Evolutionary conservation across 2,888 invertebrate species (phyloP), one percentile per base, ranked within the genome.

Genomic region (Sphaerophoria taeniata): DNA sequence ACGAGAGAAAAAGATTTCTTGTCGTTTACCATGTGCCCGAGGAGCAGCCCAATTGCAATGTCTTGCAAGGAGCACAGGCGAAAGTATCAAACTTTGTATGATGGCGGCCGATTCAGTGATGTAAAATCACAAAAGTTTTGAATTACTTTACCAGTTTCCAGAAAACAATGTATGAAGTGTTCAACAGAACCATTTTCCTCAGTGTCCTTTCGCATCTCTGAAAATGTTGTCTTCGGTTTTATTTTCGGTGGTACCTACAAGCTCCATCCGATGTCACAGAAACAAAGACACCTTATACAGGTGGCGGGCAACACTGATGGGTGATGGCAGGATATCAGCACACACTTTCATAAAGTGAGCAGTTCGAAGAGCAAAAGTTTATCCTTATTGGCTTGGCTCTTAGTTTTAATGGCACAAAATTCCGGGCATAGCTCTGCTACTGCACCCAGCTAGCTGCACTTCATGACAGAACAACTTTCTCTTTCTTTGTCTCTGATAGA

Each of bases 51-150:
- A 82, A 85, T 76, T 80, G 80, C 84, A 76, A 80, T 85, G 84
- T 80, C 76, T 85, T 81, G 81, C 76, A 63, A 70, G 9, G 16
- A 56, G 11, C 16, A 67, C 45, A 79, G 84, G 75, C 77, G 69
- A 85, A 77, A 77, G 76, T 77, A 77, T 77, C 81, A 85, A 24
- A 81, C 76, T 77, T 81, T 81, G 72, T 85, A 81, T 85, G 81
- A 85, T 73, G 74, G 65, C 55, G 80, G 69, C 39, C 72, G 33
- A 61, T 12, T 6, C 49, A 36, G 39, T 39, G 60, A 60, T 71
- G 75, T 75, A 80, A 76, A 73, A 77, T 81, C 76, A 77, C 85
- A 81, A 81, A 85, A 76, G 81, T 85, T 81, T 77, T 76, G 69
- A 85, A 85, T 85, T 85, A 85, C 81, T 80, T 85, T 78, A 56